phyloP scores from a whole-genome alignment of 2,888 invertebrate genomes.

The Melanostoma mellinum region DNA sequence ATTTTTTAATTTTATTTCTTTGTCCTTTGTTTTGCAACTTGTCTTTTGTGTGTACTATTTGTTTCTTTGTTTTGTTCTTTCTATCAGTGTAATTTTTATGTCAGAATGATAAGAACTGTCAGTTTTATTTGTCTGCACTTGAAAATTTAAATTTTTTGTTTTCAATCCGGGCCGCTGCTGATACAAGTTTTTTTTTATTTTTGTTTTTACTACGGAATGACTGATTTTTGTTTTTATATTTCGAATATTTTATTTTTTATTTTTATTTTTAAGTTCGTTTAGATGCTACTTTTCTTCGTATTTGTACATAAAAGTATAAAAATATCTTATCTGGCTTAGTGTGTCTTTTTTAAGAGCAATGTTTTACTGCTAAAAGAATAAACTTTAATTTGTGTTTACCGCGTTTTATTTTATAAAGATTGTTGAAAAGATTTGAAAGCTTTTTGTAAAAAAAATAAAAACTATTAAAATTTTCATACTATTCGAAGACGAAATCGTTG shows the following conservation, averaged over 20 bases:
- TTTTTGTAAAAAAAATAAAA: neutral
- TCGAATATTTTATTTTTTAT: slow-evolving; percentile 15
- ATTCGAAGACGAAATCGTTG: neutral
- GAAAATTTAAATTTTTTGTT: neutral
- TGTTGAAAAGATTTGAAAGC: neutral
- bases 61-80: slow-evolving; percentile 19
- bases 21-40: slow-evolving; percentile 41
- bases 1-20: slow-evolving; percentile 22
- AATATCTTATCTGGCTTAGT: slow-evolving; percentile 44
- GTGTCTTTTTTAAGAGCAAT: slow-evolving; percentile 4
- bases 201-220: slow-evolving; percentile 22
- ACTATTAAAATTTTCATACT: neutral
- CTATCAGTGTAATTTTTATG: neutral
- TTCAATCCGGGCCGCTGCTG: slow-evolving; percentile 2
- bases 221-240: slow-evolving; percentile 6
- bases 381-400: neutral
- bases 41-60: slow-evolving; percentile 30
- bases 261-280: slow-evolving; percentile 22
- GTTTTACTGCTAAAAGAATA: slow-evolving; percentile 14
- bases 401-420: neutral
- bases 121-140: slow-evolving; percentile 27
- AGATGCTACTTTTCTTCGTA: slow-evolving; percentile 68
- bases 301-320: neutral
- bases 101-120: slow-evolving; percentile 34
- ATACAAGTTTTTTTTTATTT: neutral